Base-by-base conservation (phyloP, 2,888 invertebrate species). In the Ennomos quercinarius region DNA sequence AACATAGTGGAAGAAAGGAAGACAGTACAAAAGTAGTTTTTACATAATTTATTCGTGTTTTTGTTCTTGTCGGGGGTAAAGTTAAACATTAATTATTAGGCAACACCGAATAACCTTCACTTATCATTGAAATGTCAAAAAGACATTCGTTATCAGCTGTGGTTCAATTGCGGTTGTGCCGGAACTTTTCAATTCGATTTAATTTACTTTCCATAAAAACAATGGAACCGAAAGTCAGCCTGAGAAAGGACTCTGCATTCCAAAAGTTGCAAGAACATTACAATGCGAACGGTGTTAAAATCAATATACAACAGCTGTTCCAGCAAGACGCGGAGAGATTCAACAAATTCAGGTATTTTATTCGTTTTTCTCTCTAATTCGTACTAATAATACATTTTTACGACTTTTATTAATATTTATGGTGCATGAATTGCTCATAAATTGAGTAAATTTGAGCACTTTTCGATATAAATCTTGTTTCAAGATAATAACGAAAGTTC, bases 301-400 rank as follows among this genome's bases (percentile, higher is more conserved):
- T 99, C 43, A 96, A 97, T 76, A 97, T 99, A 76, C 94, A 94
- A 66, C 94, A 97, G 65, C 89, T 99, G 72, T 99, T 99, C 81
- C 93, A 95, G 67, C 91, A 95, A 71, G 97, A 99, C 86, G 89
- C 96, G 0, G 91, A 95, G 36, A 95, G 99, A 61, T 99, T 99
- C 81, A 93, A 96, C 50, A 98, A 97, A 86, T 98, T 95, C 93
- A 98, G 97, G 99, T 98, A 91, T 27, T 27, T 27, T 27, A 63
- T 40, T 43, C 11, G 8, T 6, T 63, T 67, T 67, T 63, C 27
- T 42, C 43, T 43, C 47, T 35, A 53, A 27, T 60, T 57, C 51
- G 43, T 45, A 41, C 39, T 57, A 59, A 61, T 36, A 47, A 51
- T 71, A 40, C 47, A 51, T 39, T 35, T 40, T 48, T 40, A 10